Evolutionary conservation across 2,797 vertebrate genomes (phyloP), one percentile per base, ranked within the genome.

Genomic region (Echeneis naucrates): DNA sequence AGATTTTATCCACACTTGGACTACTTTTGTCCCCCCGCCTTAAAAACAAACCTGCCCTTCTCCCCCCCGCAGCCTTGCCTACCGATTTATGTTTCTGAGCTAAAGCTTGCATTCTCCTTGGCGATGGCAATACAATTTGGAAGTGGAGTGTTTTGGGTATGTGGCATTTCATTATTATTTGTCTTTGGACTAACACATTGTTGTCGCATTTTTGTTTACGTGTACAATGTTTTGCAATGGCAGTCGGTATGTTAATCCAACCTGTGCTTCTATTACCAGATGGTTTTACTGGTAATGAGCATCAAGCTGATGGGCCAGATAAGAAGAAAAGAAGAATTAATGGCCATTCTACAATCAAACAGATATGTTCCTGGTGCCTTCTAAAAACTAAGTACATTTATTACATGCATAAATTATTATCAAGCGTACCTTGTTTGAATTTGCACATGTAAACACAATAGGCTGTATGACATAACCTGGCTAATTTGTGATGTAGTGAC

Each of bases 251-350:
- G 19, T 57, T 55, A 4, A 60, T 51, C 14, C 51, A 45, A 44
- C 14, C 2, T 53, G 12, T 26, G 14, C 24, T 69, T 79, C 30
- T 19, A 6, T 17, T 32, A 19, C 0, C 80, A 92, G 92, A 84
- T 81, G 63, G 83, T 92, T 68, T 65, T 93, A 59, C 88, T 93
- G 2, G 67, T 91, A 0, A 92, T 93, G 91, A 90, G 92, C 80
- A 82, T 92, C 84, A 91, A 92, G 68, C 87, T 93, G 74, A 93
- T 92, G 90, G 90, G 89, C 9, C 92, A 93, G 80, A 85, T 93
- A 5, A 89, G 82, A 53, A 85, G 88, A 69, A 93, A 92, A 86
- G 84, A 92, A 76, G 91, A 92, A 69, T 92, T 93, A 74, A 87
- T 91, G 55, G 86, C 91, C 70, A 87, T 93, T 23, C 89, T 93